A percentile compares a stretch with the other conserved stretches of the same genome.
Conservation (phyloP, 2,113 vertebrate species). For the Elachura formosa region DNA sequence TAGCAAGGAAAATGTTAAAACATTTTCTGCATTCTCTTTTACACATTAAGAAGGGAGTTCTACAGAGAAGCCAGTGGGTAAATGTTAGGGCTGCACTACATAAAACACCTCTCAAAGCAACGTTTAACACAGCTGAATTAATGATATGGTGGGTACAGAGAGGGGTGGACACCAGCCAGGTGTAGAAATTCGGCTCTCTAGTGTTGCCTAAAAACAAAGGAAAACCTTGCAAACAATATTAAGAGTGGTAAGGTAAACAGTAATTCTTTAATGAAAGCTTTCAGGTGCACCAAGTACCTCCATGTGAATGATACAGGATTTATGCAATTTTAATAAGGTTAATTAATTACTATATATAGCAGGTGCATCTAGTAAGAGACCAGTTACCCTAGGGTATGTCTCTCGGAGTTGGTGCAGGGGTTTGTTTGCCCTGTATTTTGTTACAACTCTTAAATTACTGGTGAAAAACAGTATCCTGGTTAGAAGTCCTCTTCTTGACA, state of each 20-base stretch:
- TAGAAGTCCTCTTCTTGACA: not conserved
- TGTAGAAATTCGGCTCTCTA: too few species aligned
- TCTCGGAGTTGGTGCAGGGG: not conserved
- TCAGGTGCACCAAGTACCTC: too few species aligned
- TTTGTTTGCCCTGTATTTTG: not conserved
- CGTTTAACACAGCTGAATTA: not conserved
- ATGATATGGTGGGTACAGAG: accelerated
- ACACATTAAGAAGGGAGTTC: not conserved
- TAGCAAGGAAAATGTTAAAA: not conserved
- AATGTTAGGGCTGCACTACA: not conserved
- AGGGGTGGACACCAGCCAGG: accelerated
- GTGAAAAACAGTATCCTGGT: not conserved
- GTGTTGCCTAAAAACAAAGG: not conserved
- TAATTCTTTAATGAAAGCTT: not conserved
- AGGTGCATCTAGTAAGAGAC: not conserved
- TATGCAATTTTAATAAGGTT: not conserved
- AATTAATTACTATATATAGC: not conserved
- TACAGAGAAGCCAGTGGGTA: not conserved
- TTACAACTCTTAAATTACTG: not conserved
- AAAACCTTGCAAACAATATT: not conserved
- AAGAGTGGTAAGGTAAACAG: not conserved
- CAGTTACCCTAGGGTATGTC: not conserved
- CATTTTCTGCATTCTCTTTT: accelerated
- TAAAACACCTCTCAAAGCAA: not conserved
- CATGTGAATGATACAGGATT: not conserved